Evolutionary conservation across 2,113 vertebrate genomes (phyloP).

Genomic region (Dendrocopos noguchii): DNA sequence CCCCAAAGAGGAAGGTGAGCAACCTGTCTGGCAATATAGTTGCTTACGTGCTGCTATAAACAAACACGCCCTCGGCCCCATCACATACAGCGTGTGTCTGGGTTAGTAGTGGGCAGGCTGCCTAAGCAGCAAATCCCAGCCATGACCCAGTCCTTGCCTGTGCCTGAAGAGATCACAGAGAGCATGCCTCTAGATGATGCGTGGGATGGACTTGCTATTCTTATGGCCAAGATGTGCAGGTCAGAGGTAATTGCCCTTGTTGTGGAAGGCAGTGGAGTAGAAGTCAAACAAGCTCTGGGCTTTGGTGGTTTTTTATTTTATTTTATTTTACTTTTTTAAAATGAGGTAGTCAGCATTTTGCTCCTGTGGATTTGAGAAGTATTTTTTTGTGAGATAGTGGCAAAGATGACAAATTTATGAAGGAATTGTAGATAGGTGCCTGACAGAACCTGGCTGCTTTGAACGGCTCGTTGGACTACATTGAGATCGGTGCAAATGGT

Average conservation of each 20-base stretch:
- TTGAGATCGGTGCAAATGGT: neutral
- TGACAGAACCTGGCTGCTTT: neutral
- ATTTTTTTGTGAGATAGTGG: neutral
- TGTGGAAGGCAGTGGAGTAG: neutral
- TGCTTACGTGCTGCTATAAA: neutral
- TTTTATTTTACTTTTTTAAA: no score
- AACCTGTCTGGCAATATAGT: neutral
- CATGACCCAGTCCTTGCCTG: fast-evolving
- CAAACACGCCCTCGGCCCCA: neutral
- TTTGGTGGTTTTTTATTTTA: neutral
- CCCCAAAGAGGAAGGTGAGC: neutral
- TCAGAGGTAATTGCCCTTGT: neutral
- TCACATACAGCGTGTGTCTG: fast-evolving
- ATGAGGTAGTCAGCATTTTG: fast-evolving
- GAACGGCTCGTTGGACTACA: neutral
- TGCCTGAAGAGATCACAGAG: fast-evolving
- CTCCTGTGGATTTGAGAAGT: neutral
- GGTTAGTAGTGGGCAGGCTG: neutral
- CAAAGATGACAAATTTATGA: neutral
- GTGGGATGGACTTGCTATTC: neutral
- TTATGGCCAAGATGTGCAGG: fast-evolving
- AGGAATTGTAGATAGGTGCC: neutral
- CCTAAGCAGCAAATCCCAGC: neutral
- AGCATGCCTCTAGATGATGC: fast-evolving
- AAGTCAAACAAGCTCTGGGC: neutral